Evolutionary conservation across 1,140 invertebrate species (phyloP).

Genomic region (Achatina immaculata): DNA sequence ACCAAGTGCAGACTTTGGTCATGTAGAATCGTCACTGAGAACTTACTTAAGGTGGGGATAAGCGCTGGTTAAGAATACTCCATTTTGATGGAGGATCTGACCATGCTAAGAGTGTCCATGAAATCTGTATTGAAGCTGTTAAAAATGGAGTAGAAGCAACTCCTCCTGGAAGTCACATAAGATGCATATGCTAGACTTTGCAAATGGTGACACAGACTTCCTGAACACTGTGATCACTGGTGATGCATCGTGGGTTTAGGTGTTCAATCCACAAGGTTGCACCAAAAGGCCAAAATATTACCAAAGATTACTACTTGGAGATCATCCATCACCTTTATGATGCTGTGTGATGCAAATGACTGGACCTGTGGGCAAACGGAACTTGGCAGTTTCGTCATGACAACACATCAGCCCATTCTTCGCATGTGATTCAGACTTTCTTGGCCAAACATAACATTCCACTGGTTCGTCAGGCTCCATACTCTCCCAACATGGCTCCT

Average conservation of each 20-base stretch:
- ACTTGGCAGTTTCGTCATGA: neutral
- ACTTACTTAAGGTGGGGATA: neutral
- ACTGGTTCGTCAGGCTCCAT: neutral
- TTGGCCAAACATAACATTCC: neutral
- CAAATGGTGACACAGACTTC: neutral
- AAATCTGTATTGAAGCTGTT: neutral
- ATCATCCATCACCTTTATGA: neutral
- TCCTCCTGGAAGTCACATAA: neutral
- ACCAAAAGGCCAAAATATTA: neutral
- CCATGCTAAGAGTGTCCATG: neutral
- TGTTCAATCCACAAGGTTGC: no score
- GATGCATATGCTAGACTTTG: no score
- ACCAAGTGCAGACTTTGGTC: neutral
- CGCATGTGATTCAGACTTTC: neutral
- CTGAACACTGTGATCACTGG: neutral
- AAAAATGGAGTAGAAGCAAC: neutral
- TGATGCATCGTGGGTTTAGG: no score
- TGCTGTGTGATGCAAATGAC: neutral
- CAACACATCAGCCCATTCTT: neutral
- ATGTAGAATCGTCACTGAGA: neutral
- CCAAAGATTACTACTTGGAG: neutral
- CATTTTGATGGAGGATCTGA: neutral
- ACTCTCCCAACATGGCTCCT: neutral
- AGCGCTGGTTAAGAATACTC: neutral
- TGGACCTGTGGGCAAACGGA: neutral